These are phyloP conservation scores for Hestina assimilis DNA, from an alignment of 1,140 invertebrate species.

Conservation along the genomic window DNA sequence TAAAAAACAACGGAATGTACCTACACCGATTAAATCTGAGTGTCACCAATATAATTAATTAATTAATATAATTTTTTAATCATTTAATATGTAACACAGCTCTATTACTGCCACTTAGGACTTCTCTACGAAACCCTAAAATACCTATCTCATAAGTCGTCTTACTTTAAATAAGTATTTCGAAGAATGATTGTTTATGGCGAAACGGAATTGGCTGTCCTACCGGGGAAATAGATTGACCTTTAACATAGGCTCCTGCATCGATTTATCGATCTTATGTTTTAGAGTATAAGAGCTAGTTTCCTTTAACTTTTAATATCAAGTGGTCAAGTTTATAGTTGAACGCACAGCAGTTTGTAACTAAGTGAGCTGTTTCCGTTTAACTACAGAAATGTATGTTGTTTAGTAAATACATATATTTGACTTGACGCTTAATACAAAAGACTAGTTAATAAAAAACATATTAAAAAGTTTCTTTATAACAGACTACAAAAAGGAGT, in stretches of 20 bases:
- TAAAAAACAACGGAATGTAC: too few relatives aligned
- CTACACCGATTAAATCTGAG: too few relatives aligned
- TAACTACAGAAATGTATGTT: conserved; percentile 4
- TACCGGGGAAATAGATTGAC: conserved; percentile 36
- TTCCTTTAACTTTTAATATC: conserved; percentile 3
- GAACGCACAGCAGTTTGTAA: conserved; percentile 33
- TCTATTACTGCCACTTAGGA: too few relatives aligned
- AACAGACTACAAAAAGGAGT: too few relatives aligned
- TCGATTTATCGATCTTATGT: conserved; percentile 20
- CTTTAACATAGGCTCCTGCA: conserved; percentile 18
- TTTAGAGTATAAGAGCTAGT: conserved; percentile 5
- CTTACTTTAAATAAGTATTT: conserved; percentile 29
- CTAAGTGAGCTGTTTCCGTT: conserved; percentile 27
- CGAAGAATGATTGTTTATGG: conserved; percentile 31
- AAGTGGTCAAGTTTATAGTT: conserved; percentile 34
- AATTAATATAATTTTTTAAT: too few relatives aligned
- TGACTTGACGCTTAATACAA: background rate
- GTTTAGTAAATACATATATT: background rate
- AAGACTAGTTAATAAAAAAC: background rate
- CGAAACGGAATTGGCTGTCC: conserved; percentile 47
- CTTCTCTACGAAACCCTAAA: background rate
- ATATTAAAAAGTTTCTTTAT: too few relatives aligned
- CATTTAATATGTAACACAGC: too few relatives aligned
- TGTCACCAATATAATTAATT: too few relatives aligned
- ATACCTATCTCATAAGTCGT: background rate